Percentiles rank a stretch among this genome's conserved stretches.
phyloP scores from a whole-genome alignment of 2,797 vertebrate species.

The Craterocephalus amniculus region DNA sequence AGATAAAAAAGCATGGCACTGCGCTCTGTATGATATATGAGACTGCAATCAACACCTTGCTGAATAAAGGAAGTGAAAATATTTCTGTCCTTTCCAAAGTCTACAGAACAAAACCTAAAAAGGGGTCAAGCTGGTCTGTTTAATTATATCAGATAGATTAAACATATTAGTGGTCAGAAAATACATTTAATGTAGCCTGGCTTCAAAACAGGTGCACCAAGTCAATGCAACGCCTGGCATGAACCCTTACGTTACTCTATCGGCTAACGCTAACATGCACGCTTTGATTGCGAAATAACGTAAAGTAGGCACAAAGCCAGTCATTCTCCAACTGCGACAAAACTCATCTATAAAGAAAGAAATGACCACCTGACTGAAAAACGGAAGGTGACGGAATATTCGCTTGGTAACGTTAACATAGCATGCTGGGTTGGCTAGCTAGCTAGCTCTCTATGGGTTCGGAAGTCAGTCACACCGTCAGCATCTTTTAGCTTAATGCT shows the following conservation, averaged over 20 bases:
- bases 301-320: neutral
- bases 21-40: neutral
- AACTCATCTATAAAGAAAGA: neutral
- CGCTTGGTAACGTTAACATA: conserved; percentile 3
- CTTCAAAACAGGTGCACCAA: conserved; percentile 8
- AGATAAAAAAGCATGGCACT: neutral
- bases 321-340: neutral
- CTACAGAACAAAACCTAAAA: no score
- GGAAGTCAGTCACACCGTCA: conserved; percentile 35
- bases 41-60: neutral
- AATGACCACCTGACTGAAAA: neutral
- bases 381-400: neutral
- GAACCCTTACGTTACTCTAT: neutral
- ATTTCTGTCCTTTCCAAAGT: neutral
- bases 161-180: neutral
- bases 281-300: conserved; percentile 20
- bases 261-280: conserved; percentile 33
- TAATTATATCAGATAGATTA: neutral
- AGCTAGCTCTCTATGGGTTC: conserved; percentile 33
- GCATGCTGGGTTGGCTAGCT: conserved; percentile 30
- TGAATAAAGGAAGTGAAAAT: neutral
- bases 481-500: conserved; percentile 36
- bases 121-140: neutral
- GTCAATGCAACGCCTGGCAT: neutral
- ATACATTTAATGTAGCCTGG: neutral